Percentiles rank a stretch among this genome's conserved stretches.
phyloP scores from a whole-genome alignment of 2,797 vertebrate species.

The Gobionotothen gibberifrons region DNA sequence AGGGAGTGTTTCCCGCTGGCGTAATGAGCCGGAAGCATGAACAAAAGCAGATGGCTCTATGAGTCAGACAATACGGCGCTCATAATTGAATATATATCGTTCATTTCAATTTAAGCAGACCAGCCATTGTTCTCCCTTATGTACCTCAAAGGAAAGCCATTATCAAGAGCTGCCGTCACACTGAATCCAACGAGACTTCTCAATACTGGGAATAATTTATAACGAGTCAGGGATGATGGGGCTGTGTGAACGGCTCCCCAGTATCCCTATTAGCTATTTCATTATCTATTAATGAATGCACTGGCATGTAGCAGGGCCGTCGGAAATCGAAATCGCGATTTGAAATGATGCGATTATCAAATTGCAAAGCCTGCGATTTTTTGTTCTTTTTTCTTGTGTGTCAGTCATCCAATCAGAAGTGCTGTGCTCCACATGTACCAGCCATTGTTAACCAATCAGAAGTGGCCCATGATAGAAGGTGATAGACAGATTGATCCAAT shows the following conservation, averaged over 20 bases:
- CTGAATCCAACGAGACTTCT: conserved; percentile 52
- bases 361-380: no score
- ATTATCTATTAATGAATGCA: no score
- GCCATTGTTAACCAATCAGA: no score
- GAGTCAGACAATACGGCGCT: conserved; percentile 73
- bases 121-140: conserved; percentile 31
- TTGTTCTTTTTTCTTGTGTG: no score
- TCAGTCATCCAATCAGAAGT: no score
- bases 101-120: conserved; percentile 57
- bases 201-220: conserved; percentile 38
- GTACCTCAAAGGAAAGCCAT: conserved; percentile 54
- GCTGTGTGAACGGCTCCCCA: conserved; percentile 4
- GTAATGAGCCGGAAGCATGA: conserved; percentile 80
- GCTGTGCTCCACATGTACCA: no score
- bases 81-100: conserved; percentile 69
- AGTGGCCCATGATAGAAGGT: no score
- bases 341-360: no score
- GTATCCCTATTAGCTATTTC: background rate
- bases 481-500: background rate
- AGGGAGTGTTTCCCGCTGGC: conserved; percentile 63
- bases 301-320: no score
- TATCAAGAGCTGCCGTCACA: conserved; percentile 44
- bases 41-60: conserved; percentile 81
- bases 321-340: no score
- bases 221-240: conserved; percentile 17